phyloP scores from a whole-genome alignment of 2,888 invertebrate genomes.

The Temnothorax rugatulus region DNA sequence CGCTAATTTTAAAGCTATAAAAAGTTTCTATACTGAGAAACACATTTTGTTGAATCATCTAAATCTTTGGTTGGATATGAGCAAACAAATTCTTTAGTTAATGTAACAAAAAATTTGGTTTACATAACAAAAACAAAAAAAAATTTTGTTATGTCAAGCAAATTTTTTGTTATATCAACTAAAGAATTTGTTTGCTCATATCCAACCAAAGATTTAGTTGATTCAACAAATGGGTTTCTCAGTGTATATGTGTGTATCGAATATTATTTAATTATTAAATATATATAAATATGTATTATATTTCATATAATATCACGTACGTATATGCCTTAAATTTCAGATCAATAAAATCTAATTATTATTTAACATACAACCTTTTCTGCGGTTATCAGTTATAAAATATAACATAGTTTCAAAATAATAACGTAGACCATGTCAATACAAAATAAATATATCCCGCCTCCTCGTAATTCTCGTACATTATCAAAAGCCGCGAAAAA shows the following conservation, averaged over 20 bases:
- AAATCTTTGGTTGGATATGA: no score
- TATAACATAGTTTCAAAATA: background rate
- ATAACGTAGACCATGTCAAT: background rate
- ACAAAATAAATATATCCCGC: background rate
- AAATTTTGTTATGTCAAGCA: no score
- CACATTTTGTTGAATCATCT: no score
- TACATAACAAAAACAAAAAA: no score
- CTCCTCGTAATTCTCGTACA: background rate
- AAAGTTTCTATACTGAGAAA: background rate
- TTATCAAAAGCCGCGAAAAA: constrained; percentile 26
- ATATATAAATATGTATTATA: background rate
- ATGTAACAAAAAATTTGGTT: no score
- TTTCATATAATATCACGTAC: background rate
- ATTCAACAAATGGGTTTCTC: no score
- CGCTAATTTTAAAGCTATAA: background rate
- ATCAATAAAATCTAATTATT: constrained; percentile 27
- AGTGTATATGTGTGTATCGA: background rate
- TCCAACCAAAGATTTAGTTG: no score
- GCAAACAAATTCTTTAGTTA: no score
- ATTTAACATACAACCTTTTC: background rate
- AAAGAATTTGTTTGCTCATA: no score
- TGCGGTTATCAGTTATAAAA: background rate
- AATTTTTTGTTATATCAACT: no score
- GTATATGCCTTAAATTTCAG: background rate
- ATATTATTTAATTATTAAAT: constrained; percentile 1